Evolutionary conservation across 2,113 vertebrate genomes (phyloP).

Genomic region (Corythornis vintsioides): DNA sequence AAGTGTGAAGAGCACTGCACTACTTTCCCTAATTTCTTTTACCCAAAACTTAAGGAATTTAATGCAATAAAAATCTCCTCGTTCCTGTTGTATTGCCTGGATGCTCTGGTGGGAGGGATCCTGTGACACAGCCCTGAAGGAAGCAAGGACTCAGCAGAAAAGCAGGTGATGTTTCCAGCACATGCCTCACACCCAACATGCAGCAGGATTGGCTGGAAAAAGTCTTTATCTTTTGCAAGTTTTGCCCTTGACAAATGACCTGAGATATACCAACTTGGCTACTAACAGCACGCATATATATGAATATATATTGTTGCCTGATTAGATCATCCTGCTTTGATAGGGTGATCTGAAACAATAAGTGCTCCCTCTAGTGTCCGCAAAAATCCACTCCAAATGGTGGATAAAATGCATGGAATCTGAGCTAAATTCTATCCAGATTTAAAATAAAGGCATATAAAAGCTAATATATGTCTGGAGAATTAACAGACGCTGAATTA

Average conservation of each 20-base stretch:
- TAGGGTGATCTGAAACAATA: background rate
- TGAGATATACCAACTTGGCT: accelerated
- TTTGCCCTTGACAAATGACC: background rate
- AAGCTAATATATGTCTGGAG: background rate
- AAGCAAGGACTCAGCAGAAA: accelerated
- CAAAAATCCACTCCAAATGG: background rate
- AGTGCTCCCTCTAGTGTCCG: constrained; percentile 63
- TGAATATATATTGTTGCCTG: background rate
- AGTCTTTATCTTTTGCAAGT: background rate
- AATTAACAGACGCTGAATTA: background rate
- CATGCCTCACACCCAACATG: background rate
- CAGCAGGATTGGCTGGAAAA: background rate
- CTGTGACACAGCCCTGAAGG: background rate
- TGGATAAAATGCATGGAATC: background rate
- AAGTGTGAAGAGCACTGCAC: background rate
- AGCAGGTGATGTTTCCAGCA: background rate
- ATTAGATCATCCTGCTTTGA: background rate
- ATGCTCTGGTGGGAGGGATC: background rate
- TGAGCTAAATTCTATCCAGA: background rate
- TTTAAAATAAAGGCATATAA: background rate
- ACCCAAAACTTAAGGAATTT: background rate
- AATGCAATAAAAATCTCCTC: background rate
- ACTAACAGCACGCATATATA: background rate
- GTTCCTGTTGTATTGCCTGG: background rate
- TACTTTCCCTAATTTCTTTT: background rate